Evolutionary conservation across 2,888 invertebrate genomes (phyloP).

Genomic region (Drosophila mercatorum): DNA sequence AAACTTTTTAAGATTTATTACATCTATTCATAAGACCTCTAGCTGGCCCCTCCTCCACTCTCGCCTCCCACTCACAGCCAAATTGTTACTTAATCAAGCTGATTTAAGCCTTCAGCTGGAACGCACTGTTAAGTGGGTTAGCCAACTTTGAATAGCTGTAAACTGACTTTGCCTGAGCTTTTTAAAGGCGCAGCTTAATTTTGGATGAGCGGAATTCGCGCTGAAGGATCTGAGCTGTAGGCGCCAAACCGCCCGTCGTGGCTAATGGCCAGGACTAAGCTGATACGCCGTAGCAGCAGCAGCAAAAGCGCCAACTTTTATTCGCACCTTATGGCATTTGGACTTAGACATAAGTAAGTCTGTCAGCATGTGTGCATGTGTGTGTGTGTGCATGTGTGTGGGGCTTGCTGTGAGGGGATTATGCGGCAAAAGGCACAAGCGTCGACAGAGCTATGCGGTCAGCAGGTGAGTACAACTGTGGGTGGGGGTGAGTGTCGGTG

Average conservation of each 20-base stretch:
- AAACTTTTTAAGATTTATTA: too few relatives aligned
- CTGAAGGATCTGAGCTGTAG: conserved; percentile 26
- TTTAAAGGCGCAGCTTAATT: not conserved
- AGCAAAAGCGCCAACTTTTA: conserved; percentile 59
- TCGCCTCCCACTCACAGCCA: not conserved
- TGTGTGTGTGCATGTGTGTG: not conserved
- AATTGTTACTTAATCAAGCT: not conserved
- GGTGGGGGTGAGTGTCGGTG: conserved; percentile 1
- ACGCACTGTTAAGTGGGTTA: not conserved
- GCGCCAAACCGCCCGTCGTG: conserved; percentile 8
- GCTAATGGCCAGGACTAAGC: conserved; percentile 33
- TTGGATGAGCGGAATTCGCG: conserved; percentile 13
- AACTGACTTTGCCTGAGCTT: not conserved
- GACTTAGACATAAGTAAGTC: conserved; percentile 66
- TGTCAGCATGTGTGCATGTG: conserved; percentile 72
- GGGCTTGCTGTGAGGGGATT: conserved; percentile 54
- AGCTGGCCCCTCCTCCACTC: too few relatives aligned
- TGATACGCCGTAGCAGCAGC: conserved; percentile 38
- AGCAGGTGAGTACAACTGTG: conserved; percentile 53
- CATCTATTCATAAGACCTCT: too few relatives aligned
- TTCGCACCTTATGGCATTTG: conserved; percentile 75
- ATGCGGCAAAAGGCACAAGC: conserved; percentile 65
- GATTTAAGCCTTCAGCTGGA: not conserved
- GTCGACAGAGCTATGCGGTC: conserved; percentile 65
- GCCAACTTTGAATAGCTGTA: not conserved